Evolutionary conservation across 2,113 vertebrate species (phyloP), one percentile per base, ranked within the genome.

Genomic region (Gymnogyps californianus): DNA sequence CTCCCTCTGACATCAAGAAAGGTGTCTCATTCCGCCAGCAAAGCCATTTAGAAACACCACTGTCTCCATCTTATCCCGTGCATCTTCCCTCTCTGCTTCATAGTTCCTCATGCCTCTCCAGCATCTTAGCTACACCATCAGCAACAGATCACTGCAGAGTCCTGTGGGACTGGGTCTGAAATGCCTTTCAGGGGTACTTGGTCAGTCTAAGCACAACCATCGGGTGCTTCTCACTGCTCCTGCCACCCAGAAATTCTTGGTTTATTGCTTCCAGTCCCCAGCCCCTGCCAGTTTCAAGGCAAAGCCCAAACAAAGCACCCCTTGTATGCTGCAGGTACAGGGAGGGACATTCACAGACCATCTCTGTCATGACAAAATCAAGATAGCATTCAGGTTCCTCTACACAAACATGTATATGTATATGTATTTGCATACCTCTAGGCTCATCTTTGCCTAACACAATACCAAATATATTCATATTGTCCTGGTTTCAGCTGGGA

Each of bases 141-240:
- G 47, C 42, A 67, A 38, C 15, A 51, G 51, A 44, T 29, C 29
- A 51, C n/a, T 61, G 47, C 36, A 59, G n/a, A 57, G 36, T 57
- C 7, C 67, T 32, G 26, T 11, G 7, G 26, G 29, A 47, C 38
- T 18, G 58, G 16, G 9, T 69, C n/a, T 62, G 34, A 79, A 96
- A 95, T 93, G 97, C 97, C 97, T 98, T 98, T 85, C 98, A 96
- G 38, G 97, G 97, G 84, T 98, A 98, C 10, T 96, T 75, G 36
- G 98, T 98, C 96, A 98, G 94, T 52, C 98, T 98, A 58, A 99
- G 97, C 51, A 98, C 76, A 11, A 98, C 24, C 97, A 98, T 89
- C 59, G 98, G 95, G 83, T 97, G 92, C 28, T 96, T 98, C 89
- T 98, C 97, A 47, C 55, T 94, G n/a, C 74, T 98, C 29, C 98